Evolutionary conservation across 2,888 invertebrate species (phyloP).

Genomic region (Pandemis heparana): DNA sequence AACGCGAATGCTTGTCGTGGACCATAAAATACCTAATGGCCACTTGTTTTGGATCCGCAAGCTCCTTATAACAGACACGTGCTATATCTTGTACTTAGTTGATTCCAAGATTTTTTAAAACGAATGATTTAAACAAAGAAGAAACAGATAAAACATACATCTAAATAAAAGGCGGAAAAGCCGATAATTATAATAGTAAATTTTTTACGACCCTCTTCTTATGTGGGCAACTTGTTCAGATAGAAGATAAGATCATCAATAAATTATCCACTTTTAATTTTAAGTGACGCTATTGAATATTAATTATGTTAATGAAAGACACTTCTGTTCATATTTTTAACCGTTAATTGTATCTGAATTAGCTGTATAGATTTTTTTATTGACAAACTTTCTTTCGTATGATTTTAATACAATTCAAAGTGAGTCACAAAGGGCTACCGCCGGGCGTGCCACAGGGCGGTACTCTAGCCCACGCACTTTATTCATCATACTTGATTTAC

Average conservation of each 20-base stretch:
- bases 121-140: neutral
- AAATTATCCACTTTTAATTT: constrained; percentile 34
- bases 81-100: constrained; percentile 16
- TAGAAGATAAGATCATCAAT: constrained; percentile 28
- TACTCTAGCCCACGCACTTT: constrained; percentile 61
- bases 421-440: constrained; percentile 63
- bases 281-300: constrained; percentile 34
- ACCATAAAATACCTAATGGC: constrained; percentile 61
- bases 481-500: constrained; percentile 50
- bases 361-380: constrained; percentile 7
- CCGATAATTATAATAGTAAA: constrained; percentile 24
- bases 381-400: constrained; percentile 33
- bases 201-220: constrained; percentile 26
- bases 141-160: neutral
- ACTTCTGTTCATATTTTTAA: constrained; percentile 37
- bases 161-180: constrained; percentile 9
- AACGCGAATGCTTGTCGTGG: constrained; percentile 52
- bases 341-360: constrained; percentile 35
- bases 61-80: constrained; percentile 5
- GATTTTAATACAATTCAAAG: constrained; percentile 12
- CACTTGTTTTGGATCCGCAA: constrained; percentile 50
- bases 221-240: constrained; percentile 28
- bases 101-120: constrained; percentile 3
- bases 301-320: constrained; percentile 39
- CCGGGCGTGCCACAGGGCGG: constrained; percentile 64